Base-by-base conservation (phyloP, 2,888 invertebrate genomes). In the Mongoloraphidia duomilia region DNA sequence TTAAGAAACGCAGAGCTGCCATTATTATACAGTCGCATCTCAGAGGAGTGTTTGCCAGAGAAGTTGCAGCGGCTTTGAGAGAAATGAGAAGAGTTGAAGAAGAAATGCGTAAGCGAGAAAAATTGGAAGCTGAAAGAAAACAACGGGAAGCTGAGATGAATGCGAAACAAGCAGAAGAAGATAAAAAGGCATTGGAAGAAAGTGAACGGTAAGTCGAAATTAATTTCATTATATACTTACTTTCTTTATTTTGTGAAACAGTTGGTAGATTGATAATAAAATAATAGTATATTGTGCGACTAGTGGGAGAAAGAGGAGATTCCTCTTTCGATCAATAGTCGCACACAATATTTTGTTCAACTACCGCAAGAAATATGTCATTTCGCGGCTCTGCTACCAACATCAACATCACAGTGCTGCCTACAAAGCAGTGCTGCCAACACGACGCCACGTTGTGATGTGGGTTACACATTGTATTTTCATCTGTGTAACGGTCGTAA, bases 11-110 rank as follows among this genome's bases (percentile, higher is more conserved):
- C n/a, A 73, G 92, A 52, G 88, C 92, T 0, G 87, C 84, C 0
- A 75, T 92, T 56, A 82, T 90, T 13, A 84, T 93, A 54, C 92
- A 93, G 69, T 76, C 87, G 51, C 89, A 86, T 64, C 68, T 92
- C 53, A 71, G 92, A 9, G 93, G 93, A 3, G 89, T 90, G 58
- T 93, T 92, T 69, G 93, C 91, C 0, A 71, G 93, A 53, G 91
- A 92, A 69, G 90, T 85, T 8, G 91, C 91, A 0, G 76, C 84
- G 1, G 91, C 92, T 0, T 65, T 93, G 52, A 68, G 90, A 8
- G 91, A 92, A 71, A 91, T 92, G 88, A 73, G 81, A 55, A 70
- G 86, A 26, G 87, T 89, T 49, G 88, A 90, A 64, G 83, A 86
- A 61, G 88, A 89, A 71, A 88, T 90, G 78, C 76, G 84, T 53